Conservation (phyloP, 2,113 vertebrate genomes). For the Bubalus kerabau region DNA sequence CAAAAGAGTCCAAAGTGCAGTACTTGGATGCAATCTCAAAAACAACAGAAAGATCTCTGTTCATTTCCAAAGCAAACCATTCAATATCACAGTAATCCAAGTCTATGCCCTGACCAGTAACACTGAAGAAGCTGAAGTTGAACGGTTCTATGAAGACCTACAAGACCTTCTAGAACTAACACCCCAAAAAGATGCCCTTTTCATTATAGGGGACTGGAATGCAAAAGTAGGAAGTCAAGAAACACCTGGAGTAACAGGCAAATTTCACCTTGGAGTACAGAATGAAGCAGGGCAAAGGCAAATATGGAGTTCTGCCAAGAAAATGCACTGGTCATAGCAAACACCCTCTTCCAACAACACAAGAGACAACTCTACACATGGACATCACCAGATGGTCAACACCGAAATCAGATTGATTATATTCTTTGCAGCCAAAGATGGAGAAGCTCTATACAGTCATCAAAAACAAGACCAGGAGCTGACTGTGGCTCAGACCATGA, state of each 20-base stretch:
- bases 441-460: neutral
- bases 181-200: neutral
- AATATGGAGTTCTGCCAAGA: neutral
- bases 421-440: neutral
- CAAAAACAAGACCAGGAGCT: rapidly evolving
- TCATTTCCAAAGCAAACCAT: neutral
- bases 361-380: neutral
- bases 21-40: neutral
- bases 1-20: neutral
- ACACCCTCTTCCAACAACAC: neutral
- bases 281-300: neutral
- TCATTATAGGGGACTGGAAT: neutral
- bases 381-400: neutral
- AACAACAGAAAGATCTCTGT: neutral
- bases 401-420: neutral
- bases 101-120: neutral
- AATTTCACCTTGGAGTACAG: neutral
- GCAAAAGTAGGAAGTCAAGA: neutral
- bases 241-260: neutral
- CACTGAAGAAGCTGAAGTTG: neutral
- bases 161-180: neutral
- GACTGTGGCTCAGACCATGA: neutral
- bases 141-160: neutral
- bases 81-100: neutral
- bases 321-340: neutral